These are phyloP conservation scores for Chunga burmeisteri DNA, from an alignment of 2,113 vertebrate genomes.

Conservation along the genomic window DNA sequence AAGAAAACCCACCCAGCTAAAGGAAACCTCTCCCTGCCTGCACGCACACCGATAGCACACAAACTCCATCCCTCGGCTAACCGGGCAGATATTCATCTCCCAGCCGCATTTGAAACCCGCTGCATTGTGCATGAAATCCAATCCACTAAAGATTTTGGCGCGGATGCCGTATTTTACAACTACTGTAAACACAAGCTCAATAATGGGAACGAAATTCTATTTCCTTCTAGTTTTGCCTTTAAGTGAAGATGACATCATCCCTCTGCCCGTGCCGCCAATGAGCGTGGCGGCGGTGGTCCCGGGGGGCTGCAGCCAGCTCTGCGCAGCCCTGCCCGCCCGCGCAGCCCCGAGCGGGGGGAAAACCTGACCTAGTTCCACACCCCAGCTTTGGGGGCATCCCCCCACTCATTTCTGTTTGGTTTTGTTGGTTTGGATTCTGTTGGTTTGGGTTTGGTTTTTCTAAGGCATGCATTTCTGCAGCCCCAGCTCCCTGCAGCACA, in stretches of 20 bases:
- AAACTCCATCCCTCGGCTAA: background rate
- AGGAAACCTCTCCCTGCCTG: slow-evolving; percentile 31
- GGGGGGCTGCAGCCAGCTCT: slow-evolving; percentile 55
- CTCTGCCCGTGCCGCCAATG: slow-evolving; percentile 64
- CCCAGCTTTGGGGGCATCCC: background rate
- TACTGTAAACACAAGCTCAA: slow-evolving; percentile 58
- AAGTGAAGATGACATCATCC: slow-evolving; percentile 82
- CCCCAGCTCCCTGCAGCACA: background rate
- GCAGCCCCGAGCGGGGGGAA: slow-evolving; percentile 19
- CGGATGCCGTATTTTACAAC: slow-evolving; percentile 47
- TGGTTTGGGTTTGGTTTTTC: background rate
- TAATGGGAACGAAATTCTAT: slow-evolving; percentile 69
- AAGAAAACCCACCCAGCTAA: background rate
- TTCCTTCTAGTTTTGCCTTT: slow-evolving; percentile 71
- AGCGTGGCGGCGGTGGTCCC: slow-evolving; percentile 55
- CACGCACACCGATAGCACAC: background rate
- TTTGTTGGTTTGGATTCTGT: too few relatives aligned
- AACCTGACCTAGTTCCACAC: slow-evolving; percentile 57
- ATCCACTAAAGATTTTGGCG: background rate
- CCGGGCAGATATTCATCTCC: background rate
- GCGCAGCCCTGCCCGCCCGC: slow-evolving; percentile 30
- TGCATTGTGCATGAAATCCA: background rate
- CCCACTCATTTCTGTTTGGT: background rate
- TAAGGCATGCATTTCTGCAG: background rate
- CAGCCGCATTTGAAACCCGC: background rate